phyloP scores from a whole-genome alignment of 2,113 vertebrate genomes.

The Chloropsis cyanopogon region DNA sequence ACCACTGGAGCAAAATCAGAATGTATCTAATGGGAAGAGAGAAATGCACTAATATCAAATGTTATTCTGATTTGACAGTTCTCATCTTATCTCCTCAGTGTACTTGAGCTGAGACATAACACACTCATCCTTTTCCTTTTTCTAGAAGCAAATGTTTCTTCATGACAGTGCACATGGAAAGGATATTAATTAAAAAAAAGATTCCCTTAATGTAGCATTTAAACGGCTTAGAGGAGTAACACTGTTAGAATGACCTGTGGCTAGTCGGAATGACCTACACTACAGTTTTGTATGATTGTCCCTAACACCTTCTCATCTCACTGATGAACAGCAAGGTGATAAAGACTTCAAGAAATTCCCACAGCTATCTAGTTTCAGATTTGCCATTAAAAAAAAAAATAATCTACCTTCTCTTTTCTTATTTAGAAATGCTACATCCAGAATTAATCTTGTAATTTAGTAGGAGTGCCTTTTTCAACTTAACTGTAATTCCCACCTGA shows the following conservation, averaged over 20 bases:
- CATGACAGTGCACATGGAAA: neutral
- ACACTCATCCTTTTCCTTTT: neutral
- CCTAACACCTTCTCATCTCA: neutral
- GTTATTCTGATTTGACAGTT: neutral
- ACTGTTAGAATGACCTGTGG: neutral
- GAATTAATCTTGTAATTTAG: neutral
- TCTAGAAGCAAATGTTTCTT: neutral
- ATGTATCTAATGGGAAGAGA: fast-evolving
- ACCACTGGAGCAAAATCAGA: neutral
- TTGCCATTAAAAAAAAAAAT: neutral
- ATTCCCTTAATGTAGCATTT: neutral
- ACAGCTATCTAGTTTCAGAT: neutral
- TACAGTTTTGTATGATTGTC: neutral
- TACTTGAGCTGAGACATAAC: neutral
- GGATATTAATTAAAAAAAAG: neutral
- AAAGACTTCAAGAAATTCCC: neutral
- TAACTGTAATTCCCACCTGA: neutral
- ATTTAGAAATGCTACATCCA: neutral
- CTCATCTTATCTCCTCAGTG: neutral
- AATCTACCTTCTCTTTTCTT: neutral
- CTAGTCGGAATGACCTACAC: neutral
- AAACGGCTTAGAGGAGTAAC: neutral
- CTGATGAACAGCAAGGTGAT: neutral
- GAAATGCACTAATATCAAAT: neutral
- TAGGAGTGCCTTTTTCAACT: neutral